Percentiles rank a stretch among this genome's conserved stretches.
Conservation (phyloP, 2,797 vertebrate genomes). For the Microcaecilia unicolor region DNA sequence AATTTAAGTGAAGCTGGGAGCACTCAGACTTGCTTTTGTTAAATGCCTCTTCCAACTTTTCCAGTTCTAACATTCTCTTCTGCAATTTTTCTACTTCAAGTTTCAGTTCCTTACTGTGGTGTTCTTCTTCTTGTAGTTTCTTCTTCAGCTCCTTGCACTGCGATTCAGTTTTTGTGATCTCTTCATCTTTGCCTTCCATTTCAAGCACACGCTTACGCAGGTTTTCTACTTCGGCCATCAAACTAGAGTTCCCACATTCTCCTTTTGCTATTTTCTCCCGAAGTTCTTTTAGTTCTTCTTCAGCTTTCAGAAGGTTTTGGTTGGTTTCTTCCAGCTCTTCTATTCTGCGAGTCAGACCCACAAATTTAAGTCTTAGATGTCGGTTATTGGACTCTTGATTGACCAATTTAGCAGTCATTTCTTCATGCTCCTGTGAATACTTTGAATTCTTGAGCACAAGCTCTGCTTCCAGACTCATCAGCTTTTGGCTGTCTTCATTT, state of each 20-base stretch:
- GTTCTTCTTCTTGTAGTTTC: conserved; percentile 80
- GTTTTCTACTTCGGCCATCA: conserved; percentile 85
- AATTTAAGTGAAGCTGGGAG: conserved; percentile 65
- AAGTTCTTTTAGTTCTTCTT: conserved; percentile 82
- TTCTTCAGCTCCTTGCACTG: conserved; percentile 82
- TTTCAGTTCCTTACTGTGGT: conserved; percentile 72
- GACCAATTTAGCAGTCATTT: conserved; percentile 73
- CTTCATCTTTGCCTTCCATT: conserved; percentile 95
- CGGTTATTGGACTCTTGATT: conserved; percentile 75
- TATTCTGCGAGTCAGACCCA: conserved; percentile 59
- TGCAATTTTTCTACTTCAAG: conserved; percentile 85
- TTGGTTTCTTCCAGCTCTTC: conserved; percentile 88
- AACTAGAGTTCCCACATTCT: conserved; percentile 76
- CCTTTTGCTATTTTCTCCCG: conserved; percentile 85
- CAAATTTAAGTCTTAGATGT: conserved; percentile 76
- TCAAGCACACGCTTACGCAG: conserved; percentile 85
- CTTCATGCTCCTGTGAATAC: conserved; percentile 77
- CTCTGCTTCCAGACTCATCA: conserved; percentile 75
- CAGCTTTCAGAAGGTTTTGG: conserved; percentile 69
- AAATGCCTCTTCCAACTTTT: conserved; percentile 81
- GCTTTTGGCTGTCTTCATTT: conserved; percentile 75
- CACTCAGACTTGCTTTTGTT: conserved; percentile 75
- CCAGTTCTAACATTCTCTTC: conserved; percentile 82
- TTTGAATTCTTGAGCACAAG: conserved; percentile 68
- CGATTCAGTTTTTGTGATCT: conserved; percentile 82